Evolutionary conservation across 2,888 invertebrate genomes (phyloP), one percentile per base, ranked within the genome.

Genomic region (Cerastis leucographa): DNA sequence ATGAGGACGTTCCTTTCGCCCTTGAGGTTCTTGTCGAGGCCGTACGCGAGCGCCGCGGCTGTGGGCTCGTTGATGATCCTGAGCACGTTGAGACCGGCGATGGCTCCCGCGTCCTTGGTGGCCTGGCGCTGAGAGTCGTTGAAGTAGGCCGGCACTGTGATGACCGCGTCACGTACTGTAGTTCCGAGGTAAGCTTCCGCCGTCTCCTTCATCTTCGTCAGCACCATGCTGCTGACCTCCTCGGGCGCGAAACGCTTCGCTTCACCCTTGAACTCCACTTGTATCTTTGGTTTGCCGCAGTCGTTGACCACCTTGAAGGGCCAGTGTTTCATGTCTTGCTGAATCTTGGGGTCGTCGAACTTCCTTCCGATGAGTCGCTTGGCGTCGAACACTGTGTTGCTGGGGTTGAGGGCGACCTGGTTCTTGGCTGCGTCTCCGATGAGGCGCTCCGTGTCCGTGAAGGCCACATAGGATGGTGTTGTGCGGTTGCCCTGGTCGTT

Each of bases 51-150:
- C 42, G 98, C 98, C 35, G 98, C 98, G 7, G 98, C 98, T 4
- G 99, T 99, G 6, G 99, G 99, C 92, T 99, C 99, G 93, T 99
- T 99, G 90, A 99, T 98, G 90, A 99, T 99, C 83, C 99, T 97
- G 74, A 99, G 96, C 0, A 99, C 98, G 94, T 99, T 99, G 65
- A 99, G 93, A 0, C 99, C 99, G 56, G 99, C 98, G 91, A 98
- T 98, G 62, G 71, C 97, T 2, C 99, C 99, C 64, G 99, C 99
- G 95, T 99, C 99, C 93, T 99, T 99, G 54, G 99, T 99, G 64
- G 98, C 98, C 93, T 98, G 98, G 1, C 98, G 96, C 91, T 98
- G 98, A 0, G 98, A 97, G 92, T 98, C 98, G 89, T 98, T 98
- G 97, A 98, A 94, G 91, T 98, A 98, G 8, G 98, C 98, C 8